Base-by-base conservation (phyloP, 2,888 invertebrate genomes). In the Lithophane leautieri region DNA sequence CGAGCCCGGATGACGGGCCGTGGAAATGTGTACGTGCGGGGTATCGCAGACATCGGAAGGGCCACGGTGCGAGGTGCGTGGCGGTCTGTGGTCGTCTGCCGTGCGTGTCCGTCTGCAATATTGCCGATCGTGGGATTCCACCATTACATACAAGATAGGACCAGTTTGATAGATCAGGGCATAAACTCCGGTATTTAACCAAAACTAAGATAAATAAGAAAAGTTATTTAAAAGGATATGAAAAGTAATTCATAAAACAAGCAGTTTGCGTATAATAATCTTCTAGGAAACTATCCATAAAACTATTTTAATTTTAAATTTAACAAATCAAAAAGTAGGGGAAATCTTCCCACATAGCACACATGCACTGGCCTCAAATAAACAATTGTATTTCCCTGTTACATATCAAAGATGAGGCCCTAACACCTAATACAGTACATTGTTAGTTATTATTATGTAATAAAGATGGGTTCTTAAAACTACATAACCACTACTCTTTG, bases 401-500 rank as follows among this genome's bases (percentile, higher is more conserved):
- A 71, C 6, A 60, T 66, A 34, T 47, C 14, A 58, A 58, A 73
- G 42, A 62, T 22, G 67, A 73, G 52, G 62, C 34, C 66, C 58
- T 70, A 69, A 78, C 44, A 63, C 40, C 44, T 75, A 61, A 65
- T 67, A 70, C 19, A 73, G 56, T 69, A 67, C 42, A 75, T 65
- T 73, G 78, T 73, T 85, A 74, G 78, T 78, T 54, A 70, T 67
- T 76, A 76, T 52, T 1, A 75, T 40, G 73, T 87, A 86, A 86
- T 84, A 81, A 83, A 86, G 61, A 83, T 78, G 72, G 83, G 40
- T 66, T 73, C 70, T 83, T 86, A 85, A 77, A 86, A 86, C 84
- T 88, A 90, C 79, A 86, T 86, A 85, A 86, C 88, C 62, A 19
- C 86, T 89, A 91, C 76, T 88, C 88, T 89, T 89, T 90, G 91